Evolutionary conservation across 2,888 invertebrate species (phyloP).

Genomic region (Argynnis bischoffii): DNA sequence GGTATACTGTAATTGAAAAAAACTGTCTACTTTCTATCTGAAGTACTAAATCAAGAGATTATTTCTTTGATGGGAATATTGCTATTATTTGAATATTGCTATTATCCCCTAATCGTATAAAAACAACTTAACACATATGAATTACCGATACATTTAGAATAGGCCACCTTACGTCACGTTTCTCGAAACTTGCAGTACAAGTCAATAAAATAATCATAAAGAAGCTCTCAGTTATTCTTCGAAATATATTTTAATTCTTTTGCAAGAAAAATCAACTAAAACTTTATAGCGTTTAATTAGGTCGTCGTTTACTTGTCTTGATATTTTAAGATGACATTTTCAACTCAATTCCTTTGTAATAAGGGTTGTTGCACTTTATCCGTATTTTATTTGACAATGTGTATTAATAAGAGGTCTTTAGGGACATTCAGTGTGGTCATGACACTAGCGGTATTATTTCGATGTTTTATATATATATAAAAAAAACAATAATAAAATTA

Average conservation of each 20-base stretch:
- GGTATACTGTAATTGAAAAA: too few species aligned
- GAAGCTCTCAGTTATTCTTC: slow-evolving; percentile 31
- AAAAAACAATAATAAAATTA: not conserved
- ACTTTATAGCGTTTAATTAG: slow-evolving; percentile 59
- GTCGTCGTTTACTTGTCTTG: slow-evolving; percentile 20
- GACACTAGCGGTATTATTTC: not conserved
- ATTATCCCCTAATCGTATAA: too few species aligned
- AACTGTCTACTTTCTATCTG: too few species aligned
- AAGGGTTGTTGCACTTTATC: not conserved
- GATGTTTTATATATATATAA: not conserved
- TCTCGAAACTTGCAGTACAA: slow-evolving; percentile 1
- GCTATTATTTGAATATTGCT: too few species aligned
- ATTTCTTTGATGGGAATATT: too few species aligned
- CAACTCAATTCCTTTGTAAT: not conserved
- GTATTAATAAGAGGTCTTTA: slow-evolving; percentile 21
- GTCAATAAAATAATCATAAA: slow-evolving; percentile 31
- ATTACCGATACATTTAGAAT: too few species aligned
- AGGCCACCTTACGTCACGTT: not conserved
- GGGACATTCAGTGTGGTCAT: slow-evolving; percentile 25
- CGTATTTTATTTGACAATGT: slow-evolving; percentile 12
- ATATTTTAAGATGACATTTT: not conserved
- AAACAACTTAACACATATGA: too few species aligned
- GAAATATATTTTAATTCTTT: slow-evolving; percentile 39
- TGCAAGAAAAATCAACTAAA: slow-evolving; percentile 42
- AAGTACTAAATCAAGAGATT: too few species aligned